Conservation (phyloP, 2,888 invertebrate genomes). For the Oscheius sp. region DNA sequence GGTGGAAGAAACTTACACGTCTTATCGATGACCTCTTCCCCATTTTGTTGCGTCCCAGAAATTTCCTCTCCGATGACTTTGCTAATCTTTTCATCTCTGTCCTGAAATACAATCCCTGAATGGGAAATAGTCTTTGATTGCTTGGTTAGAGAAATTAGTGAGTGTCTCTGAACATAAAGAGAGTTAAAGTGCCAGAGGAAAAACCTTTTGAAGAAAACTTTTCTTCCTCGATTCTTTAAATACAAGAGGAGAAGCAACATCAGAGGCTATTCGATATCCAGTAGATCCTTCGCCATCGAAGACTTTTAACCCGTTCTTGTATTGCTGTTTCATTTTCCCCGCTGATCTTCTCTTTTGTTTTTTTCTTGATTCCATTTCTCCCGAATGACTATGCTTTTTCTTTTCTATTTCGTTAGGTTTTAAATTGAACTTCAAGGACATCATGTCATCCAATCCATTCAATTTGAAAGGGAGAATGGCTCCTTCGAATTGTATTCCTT, state of each 20-base stretch:
- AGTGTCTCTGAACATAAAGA: not conserved
- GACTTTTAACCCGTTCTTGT: too few species aligned
- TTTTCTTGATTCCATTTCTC: not conserved
- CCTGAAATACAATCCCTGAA: not conserved
- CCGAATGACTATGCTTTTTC: not conserved
- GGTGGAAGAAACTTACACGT: not conserved
- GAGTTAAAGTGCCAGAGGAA: too few species aligned
- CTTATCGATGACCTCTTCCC: not conserved
- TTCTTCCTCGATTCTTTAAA: too few species aligned
- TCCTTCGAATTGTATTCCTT: not conserved
- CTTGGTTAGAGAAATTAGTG: not conserved
- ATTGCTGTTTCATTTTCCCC: not conserved
- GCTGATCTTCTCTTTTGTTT: not conserved
- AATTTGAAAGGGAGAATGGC: not conserved
- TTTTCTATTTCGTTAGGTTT: not conserved
- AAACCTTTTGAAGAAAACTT: too few species aligned
- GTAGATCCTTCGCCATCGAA: not conserved
- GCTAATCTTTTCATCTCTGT: constrained; percentile 7
- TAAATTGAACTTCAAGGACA: not conserved
- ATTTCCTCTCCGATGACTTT: constrained; percentile 13
- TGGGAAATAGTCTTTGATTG: not conserved
- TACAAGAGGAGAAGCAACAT: not conserved
- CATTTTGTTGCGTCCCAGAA: not conserved
- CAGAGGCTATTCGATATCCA: not conserved
- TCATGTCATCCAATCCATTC: not conserved